Conservation (phyloP, 2,797 vertebrate genomes). For the Pygocentrus nattereri region DNA sequence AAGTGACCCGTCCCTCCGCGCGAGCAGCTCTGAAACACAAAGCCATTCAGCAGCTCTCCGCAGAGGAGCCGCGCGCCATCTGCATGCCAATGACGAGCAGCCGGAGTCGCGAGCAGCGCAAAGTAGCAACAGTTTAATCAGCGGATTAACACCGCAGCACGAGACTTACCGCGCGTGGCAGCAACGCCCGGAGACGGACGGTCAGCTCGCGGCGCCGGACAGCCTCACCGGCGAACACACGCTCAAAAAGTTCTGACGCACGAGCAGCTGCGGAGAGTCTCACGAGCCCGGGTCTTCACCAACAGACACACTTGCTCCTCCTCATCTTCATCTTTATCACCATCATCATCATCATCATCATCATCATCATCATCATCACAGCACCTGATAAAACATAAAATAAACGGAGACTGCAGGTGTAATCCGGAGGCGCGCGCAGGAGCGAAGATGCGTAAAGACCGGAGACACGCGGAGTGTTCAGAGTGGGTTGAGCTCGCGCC, state of each 20-base stretch:
- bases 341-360: too few relatives aligned
- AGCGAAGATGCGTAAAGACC: neutral
- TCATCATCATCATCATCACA: neutral
- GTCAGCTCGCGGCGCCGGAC: neutral
- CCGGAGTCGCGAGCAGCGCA: neutral
- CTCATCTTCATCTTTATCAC: too few relatives aligned
- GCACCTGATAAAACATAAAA: neutral
- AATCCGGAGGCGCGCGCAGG: neutral
- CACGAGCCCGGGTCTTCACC: neutral
- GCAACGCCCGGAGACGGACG: neutral
- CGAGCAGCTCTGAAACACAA: neutral
- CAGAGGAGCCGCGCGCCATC: conserved; percentile 1
- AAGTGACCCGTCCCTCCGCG: neutral
- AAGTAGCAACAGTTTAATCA: conserved; percentile 1
- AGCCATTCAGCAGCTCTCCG: conserved; percentile 12
- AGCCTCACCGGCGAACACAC: too few relatives aligned
- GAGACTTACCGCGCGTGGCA: neutral
- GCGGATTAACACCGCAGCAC: neutral
- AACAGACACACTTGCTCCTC: neutral
- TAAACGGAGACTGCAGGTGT: neutral
- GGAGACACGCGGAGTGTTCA: conserved; percentile 17
- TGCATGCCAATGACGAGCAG: conserved; percentile 10
- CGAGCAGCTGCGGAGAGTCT: neutral
- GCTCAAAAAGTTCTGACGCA: conserved; percentile 5
- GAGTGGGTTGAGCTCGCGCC: conserved; percentile 4